phyloP scores from a whole-genome alignment of 2,797 vertebrate species.

The Gymnopithys bicolor region DNA sequence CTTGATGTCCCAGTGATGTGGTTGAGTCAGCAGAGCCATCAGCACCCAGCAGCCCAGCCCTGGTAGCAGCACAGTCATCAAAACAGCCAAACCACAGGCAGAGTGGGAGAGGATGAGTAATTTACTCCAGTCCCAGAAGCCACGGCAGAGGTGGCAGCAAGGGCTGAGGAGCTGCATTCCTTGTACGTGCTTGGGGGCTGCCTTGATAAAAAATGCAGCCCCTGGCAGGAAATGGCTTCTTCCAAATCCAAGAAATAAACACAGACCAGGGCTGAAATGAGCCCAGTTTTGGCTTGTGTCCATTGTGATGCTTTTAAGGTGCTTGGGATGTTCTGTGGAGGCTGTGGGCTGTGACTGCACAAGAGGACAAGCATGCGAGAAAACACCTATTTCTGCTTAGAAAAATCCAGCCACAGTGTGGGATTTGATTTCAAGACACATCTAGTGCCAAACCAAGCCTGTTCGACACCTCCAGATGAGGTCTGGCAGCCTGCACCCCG shows the following conservation, averaged over 20 bases:
- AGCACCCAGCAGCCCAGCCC: neutral
- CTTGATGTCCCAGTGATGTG: neutral
- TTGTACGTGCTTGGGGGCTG: neutral
- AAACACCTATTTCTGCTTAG: neutral
- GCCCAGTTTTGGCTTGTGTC: rapidly evolving
- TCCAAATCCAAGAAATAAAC: neutral
- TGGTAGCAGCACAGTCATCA: neutral
- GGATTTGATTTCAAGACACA: neutral
- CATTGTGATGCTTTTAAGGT: neutral
- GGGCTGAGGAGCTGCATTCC: neutral
- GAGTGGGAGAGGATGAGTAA: neutral
- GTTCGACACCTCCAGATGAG: neutral
- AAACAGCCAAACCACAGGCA: rapidly evolving
- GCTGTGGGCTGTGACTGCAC: rapidly evolving
- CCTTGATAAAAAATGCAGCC: neutral
- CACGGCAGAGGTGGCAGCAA: neutral
- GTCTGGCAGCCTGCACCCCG: neutral
- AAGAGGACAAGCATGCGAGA: rapidly evolving
- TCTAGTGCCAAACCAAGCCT: neutral
- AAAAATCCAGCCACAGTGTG: neutral
- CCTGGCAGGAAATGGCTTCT: neutral
- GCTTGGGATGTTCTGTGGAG: neutral
- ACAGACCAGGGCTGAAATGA: rapidly evolving
- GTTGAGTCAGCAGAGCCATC: neutral
- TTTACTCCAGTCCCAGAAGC: neutral